A percentile compares a stretch with the other conserved stretches of the same genome.
These are phyloP conservation scores for Chloropsis cyanopogon DNA, from an alignment of 2,113 vertebrate species.

Conservation along the genomic window DNA sequence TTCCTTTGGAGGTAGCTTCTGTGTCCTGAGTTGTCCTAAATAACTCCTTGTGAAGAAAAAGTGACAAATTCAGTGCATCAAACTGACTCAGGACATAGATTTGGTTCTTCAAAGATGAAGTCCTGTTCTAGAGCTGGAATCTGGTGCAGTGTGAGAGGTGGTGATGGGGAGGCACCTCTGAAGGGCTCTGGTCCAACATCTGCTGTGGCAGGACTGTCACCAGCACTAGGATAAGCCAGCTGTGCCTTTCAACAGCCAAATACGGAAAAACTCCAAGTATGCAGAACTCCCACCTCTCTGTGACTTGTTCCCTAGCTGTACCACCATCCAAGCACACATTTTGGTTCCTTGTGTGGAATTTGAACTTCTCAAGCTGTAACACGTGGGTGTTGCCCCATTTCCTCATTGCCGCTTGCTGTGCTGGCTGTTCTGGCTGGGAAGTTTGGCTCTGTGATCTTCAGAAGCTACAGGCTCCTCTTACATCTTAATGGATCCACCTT, in stretches of 20 bases:
- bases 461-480: neutral
- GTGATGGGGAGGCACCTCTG: neutral
- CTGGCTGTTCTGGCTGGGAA: neutral
- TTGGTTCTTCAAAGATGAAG: neutral
- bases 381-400: neutral
- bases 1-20: neutral
- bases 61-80: neutral
- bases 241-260: neutral
- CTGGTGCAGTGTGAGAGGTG: neutral
- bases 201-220: neutral
- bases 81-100: neutral
- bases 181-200: neutral
- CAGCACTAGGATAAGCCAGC: neutral
- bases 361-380: neutral
- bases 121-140: neutral
- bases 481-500: neutral
- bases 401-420: neutral
- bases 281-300: neutral
- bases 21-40: neutral
- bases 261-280: neutral
- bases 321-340: neutral
- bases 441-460: neutral
- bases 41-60: neutral
- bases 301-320: neutral
- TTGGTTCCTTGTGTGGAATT: neutral